Base-by-base conservation (phyloP, 2,888 invertebrate species). In the Cosmia pyralina region DNA sequence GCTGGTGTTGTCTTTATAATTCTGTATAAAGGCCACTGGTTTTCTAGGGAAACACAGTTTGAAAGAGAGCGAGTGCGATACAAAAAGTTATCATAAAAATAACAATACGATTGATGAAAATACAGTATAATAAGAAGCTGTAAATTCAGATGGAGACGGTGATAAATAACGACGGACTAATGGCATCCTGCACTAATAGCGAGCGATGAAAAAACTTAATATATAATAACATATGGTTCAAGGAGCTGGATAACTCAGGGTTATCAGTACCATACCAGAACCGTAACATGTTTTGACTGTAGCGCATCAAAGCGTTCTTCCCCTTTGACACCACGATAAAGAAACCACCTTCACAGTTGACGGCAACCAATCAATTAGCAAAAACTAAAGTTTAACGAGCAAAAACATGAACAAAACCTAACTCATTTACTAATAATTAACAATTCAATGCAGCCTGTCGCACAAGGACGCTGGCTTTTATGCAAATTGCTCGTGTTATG, bases 1-100 rank as follows among this genome's bases (percentile, higher is more conserved):
- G 57, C 41, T 70, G 77, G 11, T 85, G 86, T 82, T 86, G 79
- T 83, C 82, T 84, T 81, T 73, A 75, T 66, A 79, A 64, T 79
- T 69, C 69, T 70, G 68, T 60, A 77, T 79, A 82, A 77, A 79
- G 75, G 80, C 77, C 67, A 70, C 19, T 55, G 52, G 73, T 69
- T 68, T 55, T 70, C 19, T 72, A 64, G 38, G 44, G 60, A 58
- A n/a, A 58, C 48, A 59, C 59, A 34, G 59, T 52, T 41, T 22
- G 63, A 41, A n/a, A 34, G 57, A 44, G n/a, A n/a, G 15, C 7
- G 4, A 52, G 11, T 1, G 3, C 4, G 6, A 63, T 19, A 60
- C 11, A 38, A 15, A 22, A 5, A 0, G 0, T 7, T 7, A 19
- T 11, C 15, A 15, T 15, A 55, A 55, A 19, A 17, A 19, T 11